Conservation (phyloP, 1,140 invertebrate genomes). For the Nymphalis io region DNA sequence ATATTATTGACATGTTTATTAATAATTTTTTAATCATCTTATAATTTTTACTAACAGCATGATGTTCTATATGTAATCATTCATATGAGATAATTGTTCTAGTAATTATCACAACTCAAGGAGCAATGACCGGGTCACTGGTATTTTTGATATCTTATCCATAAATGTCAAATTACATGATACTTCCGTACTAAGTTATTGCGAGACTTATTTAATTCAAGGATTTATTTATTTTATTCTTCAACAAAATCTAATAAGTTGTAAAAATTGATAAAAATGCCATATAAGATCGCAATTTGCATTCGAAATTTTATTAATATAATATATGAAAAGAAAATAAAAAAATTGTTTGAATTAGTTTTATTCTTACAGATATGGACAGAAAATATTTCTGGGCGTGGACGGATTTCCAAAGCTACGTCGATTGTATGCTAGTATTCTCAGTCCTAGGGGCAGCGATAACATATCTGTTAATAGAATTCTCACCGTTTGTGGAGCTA, state of each 20-base stretch:
- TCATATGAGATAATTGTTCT: slow-evolving; percentile 5
- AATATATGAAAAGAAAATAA: neutral
- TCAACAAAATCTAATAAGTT: no score
- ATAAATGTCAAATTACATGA: slow-evolving; percentile 39
- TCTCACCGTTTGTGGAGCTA: slow-evolving; percentile 91
- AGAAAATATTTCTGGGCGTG: slow-evolving; percentile 98
- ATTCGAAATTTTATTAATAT: neutral
- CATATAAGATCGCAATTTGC: no score
- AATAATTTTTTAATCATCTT: neutral
- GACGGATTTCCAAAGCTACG: slow-evolving; percentile 98
- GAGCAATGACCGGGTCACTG: slow-evolving; percentile 49
- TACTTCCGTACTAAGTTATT: slow-evolving; percentile 3
- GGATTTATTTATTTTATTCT: neutral
- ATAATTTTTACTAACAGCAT: slow-evolving; percentile 21
- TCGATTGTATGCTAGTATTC: slow-evolving; percentile 95
- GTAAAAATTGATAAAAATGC: no score
- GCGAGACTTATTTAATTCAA: neutral
- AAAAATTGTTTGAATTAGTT: neutral
- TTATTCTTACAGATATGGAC: slow-evolving; percentile 89
- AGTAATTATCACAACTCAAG: slow-evolving; percentile 45
- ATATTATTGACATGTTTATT: neutral
- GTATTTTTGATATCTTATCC: slow-evolving; percentile 44
- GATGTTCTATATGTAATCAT: slow-evolving; percentile 5
- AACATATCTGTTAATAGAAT: slow-evolving; percentile 93
- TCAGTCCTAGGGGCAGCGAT: slow-evolving; percentile 89